A percentile compares a stretch with the other conserved stretches of the same genome.
phyloP scores from a whole-genome alignment of 2,113 vertebrate species.

The Forbesichthys agassizii region DNA sequence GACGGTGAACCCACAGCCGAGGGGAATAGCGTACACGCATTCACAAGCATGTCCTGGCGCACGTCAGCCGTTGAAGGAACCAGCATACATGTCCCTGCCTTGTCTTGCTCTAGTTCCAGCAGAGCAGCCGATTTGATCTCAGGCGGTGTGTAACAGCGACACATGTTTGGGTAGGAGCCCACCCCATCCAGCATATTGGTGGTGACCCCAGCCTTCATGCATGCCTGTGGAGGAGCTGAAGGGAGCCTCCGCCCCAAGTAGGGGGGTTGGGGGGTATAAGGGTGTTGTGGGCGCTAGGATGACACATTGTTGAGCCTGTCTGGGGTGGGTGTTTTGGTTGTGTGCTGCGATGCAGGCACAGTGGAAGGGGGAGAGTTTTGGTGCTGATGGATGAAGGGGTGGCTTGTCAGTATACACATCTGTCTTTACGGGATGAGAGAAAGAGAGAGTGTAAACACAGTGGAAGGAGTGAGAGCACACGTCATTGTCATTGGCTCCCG shows the following conservation, averaged over 20 bases:
- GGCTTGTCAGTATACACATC: constrained; percentile 52
- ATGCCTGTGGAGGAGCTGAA: constrained; percentile 38
- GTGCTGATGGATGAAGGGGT: constrained; percentile 52
- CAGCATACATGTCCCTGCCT: constrained; percentile 41
- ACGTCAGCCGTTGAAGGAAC: constrained; percentile 36
- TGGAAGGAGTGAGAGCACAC: constrained; percentile 20
- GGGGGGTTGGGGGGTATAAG: constrained; percentile 23
- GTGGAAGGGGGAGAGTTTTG: constrained; percentile 23
- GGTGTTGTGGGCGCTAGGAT: constrained; percentile 40
- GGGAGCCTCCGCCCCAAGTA: constrained; percentile 20
- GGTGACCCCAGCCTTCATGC: constrained; percentile 45
- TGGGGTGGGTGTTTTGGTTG: constrained; percentile 44
- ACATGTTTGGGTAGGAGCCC: constrained; percentile 39
- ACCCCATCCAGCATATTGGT: constrained; percentile 42
- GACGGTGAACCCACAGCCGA: constrained; percentile 39
- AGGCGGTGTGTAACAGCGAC: constrained; percentile 50
- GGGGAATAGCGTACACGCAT: constrained; percentile 7
- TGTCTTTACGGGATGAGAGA: constrained; percentile 49
- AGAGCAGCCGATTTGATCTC: constrained; percentile 43
- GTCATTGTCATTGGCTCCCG: constrained; percentile 40
- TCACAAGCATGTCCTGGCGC: constrained; percentile 13
- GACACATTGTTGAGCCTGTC: constrained; percentile 53
- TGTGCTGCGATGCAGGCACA: constrained; percentile 45
- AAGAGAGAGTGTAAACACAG: background rate
- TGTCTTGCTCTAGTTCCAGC: constrained; percentile 19